A percentile compares a stretch with the other conserved stretches of the same genome.
Evolutionary conservation across 2,113 vertebrate species (phyloP).

Genomic region (Murina feae): DNA sequence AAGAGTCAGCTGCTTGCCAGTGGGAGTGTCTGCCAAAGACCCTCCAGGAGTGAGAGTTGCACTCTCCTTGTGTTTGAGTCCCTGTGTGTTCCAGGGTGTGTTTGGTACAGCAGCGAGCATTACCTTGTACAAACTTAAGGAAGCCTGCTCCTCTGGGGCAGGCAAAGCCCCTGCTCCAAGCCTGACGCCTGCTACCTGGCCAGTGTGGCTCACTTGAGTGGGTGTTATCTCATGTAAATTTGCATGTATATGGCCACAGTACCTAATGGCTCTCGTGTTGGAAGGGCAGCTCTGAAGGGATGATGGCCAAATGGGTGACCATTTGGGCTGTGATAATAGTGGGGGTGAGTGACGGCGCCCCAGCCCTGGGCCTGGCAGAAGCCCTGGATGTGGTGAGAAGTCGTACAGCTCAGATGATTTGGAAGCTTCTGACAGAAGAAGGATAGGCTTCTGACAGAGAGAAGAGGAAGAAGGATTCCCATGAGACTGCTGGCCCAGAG

Average conservation of each 20-base stretch:
- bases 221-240: not conserved
- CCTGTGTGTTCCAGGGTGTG: rapidly evolving
- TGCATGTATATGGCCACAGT: rapidly evolving
- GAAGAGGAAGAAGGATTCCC: too few relatives aligned
- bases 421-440: too few relatives aligned
- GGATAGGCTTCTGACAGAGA: not conserved
- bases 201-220: too few relatives aligned
- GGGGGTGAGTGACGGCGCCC: too few relatives aligned
- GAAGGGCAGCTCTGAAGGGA: too few relatives aligned
- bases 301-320: rapidly evolving
- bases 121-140: not conserved
- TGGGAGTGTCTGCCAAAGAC: too few relatives aligned
- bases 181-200: too few relatives aligned
- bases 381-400: not conserved
- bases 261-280: too few relatives aligned
- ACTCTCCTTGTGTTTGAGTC: rapidly evolving
- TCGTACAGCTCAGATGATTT: not conserved
- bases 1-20: not conserved
- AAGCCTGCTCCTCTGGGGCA: too few relatives aligned
- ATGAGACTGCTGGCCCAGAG: not conserved
- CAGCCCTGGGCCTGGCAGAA: too few relatives aligned
- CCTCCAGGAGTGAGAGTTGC: too few relatives aligned
- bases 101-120: not conserved
- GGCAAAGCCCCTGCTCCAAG: too few relatives aligned
- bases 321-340: rapidly evolving